Percentiles rank a stretch among this genome's conserved stretches.
phyloP scores from a whole-genome alignment of 2,797 vertebrate species.

The Rhinophrynus dorsalis region DNA sequence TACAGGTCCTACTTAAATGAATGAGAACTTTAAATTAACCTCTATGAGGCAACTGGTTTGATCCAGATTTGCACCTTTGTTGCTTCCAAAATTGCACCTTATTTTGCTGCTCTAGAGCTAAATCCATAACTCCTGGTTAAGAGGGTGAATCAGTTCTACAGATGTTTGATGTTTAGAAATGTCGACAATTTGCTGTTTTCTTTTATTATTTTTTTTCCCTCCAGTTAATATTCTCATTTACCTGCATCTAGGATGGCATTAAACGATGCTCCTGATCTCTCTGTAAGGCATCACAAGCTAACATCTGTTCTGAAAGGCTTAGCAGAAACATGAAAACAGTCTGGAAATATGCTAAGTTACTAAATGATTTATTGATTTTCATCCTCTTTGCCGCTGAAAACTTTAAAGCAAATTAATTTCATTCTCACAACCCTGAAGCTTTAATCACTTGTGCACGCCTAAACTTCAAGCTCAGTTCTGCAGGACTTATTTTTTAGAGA shows the following conservation, averaged over 20 bases:
- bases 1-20: no score
- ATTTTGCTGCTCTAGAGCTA: not conserved
- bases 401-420: constrained; percentile 63
- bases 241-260: constrained; percentile 43
- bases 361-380: constrained; percentile 64
- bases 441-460: constrained; percentile 49
- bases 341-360: constrained; percentile 59
- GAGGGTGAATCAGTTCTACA: constrained; percentile 20
- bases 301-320: constrained; percentile 58
- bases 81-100: no score
- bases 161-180: constrained; percentile 36
- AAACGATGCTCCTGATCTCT: constrained; percentile 44
- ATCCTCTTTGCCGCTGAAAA: constrained; percentile 58
- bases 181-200: constrained; percentile 32
- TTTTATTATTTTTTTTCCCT: constrained; percentile 1
- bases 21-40: no score
- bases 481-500: constrained; percentile 16
- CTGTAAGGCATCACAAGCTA: constrained; percentile 51
- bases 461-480: constrained; percentile 45
- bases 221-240: constrained; percentile 44
- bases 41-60: no score
- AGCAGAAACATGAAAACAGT: constrained; percentile 56
- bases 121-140: constrained; percentile 31
- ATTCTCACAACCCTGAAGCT: constrained; percentile 51
- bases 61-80: no score